A percentile compares a stretch with the other conserved stretches of the same genome.
phyloP scores from a whole-genome alignment of 2,113 vertebrate genomes.

The Rousettus leschenaultii region DNA sequence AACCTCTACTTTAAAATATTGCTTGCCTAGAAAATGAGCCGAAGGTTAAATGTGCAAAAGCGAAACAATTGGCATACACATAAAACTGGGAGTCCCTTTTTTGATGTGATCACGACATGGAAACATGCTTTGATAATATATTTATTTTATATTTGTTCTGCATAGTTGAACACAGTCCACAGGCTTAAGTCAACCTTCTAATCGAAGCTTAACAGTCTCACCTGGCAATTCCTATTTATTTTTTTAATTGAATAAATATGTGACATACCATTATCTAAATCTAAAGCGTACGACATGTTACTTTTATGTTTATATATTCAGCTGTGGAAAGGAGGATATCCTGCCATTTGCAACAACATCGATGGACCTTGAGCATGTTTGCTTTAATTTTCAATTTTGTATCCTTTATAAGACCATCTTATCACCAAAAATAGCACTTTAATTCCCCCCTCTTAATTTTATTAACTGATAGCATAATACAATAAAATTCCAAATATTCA shows the following conservation, averaged over 20 bases:
- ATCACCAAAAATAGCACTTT: neutral
- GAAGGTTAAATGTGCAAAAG: neutral
- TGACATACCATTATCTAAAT: neutral
- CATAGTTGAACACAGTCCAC: neutral
- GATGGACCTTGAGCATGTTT: neutral
- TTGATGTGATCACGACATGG: neutral
- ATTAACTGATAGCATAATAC: neutral
- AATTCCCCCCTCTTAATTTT: neutral
- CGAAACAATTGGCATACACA: neutral
- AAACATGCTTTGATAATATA: neutral
- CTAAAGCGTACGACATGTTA: neutral
- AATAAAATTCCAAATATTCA: slow-evolving; percentile 3
- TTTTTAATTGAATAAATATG: neutral
- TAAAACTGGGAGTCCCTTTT: neutral
- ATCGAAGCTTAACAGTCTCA: neutral
- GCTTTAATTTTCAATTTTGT: neutral
- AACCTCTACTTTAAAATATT: slow-evolving; percentile 22
- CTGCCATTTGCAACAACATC: neutral
- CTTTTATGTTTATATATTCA: neutral
- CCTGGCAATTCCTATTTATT: neutral
- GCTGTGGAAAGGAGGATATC: neutral
- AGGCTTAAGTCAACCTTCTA: neutral
- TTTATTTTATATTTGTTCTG: neutral
- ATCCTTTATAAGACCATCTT: neutral
- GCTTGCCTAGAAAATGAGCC: neutral